Conservation (phyloP, 2,113 vertebrate species). For the Bufo gargarizans region DNA sequence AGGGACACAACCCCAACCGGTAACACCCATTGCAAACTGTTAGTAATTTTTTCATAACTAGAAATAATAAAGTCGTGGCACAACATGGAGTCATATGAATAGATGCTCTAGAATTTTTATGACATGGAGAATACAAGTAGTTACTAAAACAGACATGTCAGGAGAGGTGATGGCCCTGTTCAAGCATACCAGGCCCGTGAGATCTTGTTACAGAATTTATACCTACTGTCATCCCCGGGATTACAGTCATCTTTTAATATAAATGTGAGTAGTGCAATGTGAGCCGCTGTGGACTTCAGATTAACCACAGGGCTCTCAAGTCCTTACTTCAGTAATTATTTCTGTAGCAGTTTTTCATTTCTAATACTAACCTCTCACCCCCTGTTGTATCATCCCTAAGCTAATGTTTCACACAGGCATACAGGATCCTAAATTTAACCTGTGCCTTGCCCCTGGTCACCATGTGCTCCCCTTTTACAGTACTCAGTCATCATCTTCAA, state of each 20-base stretch:
- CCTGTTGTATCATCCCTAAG: not conserved
- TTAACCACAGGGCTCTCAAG: not conserved
- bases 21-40: too few species aligned
- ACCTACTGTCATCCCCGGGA: not conserved
- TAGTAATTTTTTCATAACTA: too few species aligned
- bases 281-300: not conserved
- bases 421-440: constrained; percentile 16
- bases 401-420: not conserved
- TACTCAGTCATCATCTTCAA: not conserved
- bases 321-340: not conserved
- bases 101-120: too few species aligned
- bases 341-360: not conserved
- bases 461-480: not conserved
- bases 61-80: too few species aligned
- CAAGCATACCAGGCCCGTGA: not conserved
- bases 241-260: constrained; percentile 1
- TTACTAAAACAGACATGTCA: too few species aligned
- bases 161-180: too few species aligned
- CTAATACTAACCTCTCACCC: not conserved
- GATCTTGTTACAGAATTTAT: not conserved
- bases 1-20: too few species aligned
- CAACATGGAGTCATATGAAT: too few species aligned
- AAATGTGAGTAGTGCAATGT: not conserved
- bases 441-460: not conserved
- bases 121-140: too few species aligned